phyloP scores from a whole-genome alignment of 2,888 invertebrate species.

The Venustoraphidia nigricollis region DNA sequence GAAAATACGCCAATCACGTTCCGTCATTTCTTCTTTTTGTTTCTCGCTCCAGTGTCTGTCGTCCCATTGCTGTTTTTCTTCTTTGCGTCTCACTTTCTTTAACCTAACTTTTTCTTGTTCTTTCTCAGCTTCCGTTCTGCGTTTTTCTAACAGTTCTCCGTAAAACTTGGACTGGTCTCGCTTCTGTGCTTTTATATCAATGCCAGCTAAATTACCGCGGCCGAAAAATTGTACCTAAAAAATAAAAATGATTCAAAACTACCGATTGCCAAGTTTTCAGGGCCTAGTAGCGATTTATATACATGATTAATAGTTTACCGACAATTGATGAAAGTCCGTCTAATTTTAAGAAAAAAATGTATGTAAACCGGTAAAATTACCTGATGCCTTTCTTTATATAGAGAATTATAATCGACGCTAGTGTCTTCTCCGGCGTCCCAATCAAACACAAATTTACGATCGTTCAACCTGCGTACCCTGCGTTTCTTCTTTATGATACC shows the following conservation, averaged over 20 bases:
- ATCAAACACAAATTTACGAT: conserved; percentile 98
- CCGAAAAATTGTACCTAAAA: conserved; percentile 84
- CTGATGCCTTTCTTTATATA: conserved; percentile 94
- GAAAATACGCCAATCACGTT: conserved; percentile 99
- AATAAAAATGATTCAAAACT: not conserved
- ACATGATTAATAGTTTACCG: too few species aligned
- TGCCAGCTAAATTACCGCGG: conserved; percentile 92
- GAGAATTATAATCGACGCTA: conserved; percentile 88
- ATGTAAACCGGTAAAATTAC: too few species aligned
- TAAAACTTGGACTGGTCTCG: conserved; percentile 95
- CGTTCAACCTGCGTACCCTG: conserved; percentile 83
- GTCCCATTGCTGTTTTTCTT: conserved; percentile 98
- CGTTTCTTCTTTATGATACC: conserved; percentile 88
- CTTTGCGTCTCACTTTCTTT: conserved; percentile 84
- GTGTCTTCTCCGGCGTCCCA: conserved; percentile 99
- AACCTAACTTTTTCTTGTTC: conserved; percentile 87
- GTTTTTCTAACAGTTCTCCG: conserved; percentile 83
- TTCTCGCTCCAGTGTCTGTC: conserved; percentile 99
- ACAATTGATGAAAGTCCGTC: too few species aligned
- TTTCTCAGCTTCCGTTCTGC: conserved; percentile 92
- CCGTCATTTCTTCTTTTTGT: conserved; percentile 86
- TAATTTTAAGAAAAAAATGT: too few species aligned
- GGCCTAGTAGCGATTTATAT: not conserved
- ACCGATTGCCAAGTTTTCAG: not conserved
- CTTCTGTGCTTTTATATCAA: conserved; percentile 92